These are phyloP conservation scores for Hippoglossus stenolepis DNA, from an alignment of 2,113 vertebrate genomes.

Conservation along the genomic window DNA sequence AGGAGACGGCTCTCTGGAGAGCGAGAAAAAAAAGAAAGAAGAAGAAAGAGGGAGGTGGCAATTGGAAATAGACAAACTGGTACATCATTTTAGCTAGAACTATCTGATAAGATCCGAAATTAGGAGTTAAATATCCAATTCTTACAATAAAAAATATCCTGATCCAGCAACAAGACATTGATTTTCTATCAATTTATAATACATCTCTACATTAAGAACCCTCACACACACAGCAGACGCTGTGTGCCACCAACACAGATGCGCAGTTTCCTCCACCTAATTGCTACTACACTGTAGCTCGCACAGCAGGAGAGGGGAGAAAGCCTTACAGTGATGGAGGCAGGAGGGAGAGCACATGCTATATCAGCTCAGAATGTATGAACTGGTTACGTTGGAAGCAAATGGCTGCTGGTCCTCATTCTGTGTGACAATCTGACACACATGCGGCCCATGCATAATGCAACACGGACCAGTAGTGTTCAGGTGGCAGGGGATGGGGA, in stretches of 20 bases:
- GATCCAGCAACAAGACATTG: background rate
- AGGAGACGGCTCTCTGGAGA: background rate
- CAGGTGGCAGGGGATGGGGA: conserved; percentile 45
- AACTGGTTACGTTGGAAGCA: conserved; percentile 17
- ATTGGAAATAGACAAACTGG: background rate
- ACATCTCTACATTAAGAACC: background rate
- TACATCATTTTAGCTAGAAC: background rate
- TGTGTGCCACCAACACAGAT: conserved; percentile 26
- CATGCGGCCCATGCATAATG: conserved; percentile 64
- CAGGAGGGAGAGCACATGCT: conserved; percentile 10
- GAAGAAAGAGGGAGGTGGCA: background rate
- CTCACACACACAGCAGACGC: conserved; percentile 8
- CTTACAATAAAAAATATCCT: background rate
- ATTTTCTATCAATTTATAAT: background rate
- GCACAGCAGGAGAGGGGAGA: conserved; percentile 44
- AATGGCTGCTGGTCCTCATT: conserved; percentile 15
- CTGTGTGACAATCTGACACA: conserved; percentile 19
- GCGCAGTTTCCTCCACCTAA: conserved; percentile 39
- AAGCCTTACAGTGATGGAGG: conserved; percentile 6
- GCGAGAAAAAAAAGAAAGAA: background rate
- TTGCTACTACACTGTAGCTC: conserved; percentile 50
- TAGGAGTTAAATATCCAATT: background rate
- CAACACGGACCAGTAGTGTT: conserved; percentile 37
- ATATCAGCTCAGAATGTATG: conserved; percentile 15
- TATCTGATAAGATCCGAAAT: background rate